Percentiles rank a stretch among this genome's conserved stretches.
phyloP scores from a whole-genome alignment of 2,797 vertebrate genomes.

The Lagorchestes hirsutus region DNA sequence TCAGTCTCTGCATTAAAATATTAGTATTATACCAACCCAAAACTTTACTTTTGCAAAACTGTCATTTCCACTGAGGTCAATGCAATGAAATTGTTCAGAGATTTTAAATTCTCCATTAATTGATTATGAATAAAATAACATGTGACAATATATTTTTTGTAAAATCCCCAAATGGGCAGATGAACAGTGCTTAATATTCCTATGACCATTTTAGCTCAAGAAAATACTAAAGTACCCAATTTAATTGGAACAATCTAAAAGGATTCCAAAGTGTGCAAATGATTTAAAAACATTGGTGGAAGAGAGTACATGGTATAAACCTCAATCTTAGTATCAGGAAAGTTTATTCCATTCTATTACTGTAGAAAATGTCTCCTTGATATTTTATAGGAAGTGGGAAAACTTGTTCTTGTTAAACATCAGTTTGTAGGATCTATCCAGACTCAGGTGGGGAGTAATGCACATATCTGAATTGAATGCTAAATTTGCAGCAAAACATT shows the following conservation, averaged over 20 bases:
- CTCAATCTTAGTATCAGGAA: not conserved
- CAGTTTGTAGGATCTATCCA: constrained; percentile 26
- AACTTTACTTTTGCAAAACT: too few species aligned
- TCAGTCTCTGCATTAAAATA: too few species aligned
- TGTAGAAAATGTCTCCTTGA: not conserved
- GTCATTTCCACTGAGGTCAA: too few species aligned
- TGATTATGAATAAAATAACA: too few species aligned
- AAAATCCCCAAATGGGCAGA: too few species aligned
- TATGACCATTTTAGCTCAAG: not conserved
- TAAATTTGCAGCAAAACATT: constrained; percentile 30
- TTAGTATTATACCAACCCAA: too few species aligned
- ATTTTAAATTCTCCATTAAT: too few species aligned
- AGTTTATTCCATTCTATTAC: not conserved
- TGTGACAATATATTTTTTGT: too few species aligned
- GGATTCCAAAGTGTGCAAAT: not conserved
- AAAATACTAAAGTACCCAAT: not conserved
- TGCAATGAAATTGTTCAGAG: too few species aligned
- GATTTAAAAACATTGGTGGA: not conserved
- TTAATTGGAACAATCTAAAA: not conserved
- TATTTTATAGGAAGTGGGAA: not conserved
- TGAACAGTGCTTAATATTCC: not conserved
- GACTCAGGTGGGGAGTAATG: not conserved
- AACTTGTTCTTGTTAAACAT: not conserved
- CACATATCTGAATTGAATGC: constrained; percentile 3
- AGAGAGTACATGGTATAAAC: not conserved